phyloP scores from a whole-genome alignment of 2,888 invertebrate species.

The Aelia acuminata region DNA sequence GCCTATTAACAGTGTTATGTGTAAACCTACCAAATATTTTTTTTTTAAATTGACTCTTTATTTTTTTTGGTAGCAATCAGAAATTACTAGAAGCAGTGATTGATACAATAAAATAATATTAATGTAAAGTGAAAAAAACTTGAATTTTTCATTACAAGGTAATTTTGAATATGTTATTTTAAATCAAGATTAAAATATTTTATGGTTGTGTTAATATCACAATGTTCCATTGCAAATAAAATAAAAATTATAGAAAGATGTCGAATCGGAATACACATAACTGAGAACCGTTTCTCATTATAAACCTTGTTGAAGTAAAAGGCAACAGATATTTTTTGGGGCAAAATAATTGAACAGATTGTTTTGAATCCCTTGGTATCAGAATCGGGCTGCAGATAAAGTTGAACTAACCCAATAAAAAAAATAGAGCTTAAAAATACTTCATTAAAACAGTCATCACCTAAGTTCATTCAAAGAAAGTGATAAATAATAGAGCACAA shows the following conservation, averaged over 20 bases:
- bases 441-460: no score
- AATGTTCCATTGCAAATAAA: neutral
- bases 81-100: neutral
- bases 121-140: no score
- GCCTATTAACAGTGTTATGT: slow-evolving; percentile 58
- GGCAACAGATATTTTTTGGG: no score
- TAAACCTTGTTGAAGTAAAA: no score
- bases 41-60: neutral
- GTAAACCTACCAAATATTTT: neutral
- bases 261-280: no score
- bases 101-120: neutral
- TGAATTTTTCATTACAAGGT: neutral
- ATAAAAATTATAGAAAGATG: neutral
- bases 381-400: no score
- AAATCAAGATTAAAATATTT: neutral
- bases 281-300: no score
- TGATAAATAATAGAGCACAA: neutral
- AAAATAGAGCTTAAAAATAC: neutral
- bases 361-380: no score
- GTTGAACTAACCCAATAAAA: neutral
- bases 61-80: neutral
- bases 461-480: neutral
- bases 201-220: neutral
- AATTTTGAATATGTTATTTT: neutral
- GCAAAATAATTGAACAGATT: no score